These are phyloP conservation scores for Eupithecia insigniata DNA, from an alignment of 2,888 invertebrate species.

Conservation along the genomic window DNA sequence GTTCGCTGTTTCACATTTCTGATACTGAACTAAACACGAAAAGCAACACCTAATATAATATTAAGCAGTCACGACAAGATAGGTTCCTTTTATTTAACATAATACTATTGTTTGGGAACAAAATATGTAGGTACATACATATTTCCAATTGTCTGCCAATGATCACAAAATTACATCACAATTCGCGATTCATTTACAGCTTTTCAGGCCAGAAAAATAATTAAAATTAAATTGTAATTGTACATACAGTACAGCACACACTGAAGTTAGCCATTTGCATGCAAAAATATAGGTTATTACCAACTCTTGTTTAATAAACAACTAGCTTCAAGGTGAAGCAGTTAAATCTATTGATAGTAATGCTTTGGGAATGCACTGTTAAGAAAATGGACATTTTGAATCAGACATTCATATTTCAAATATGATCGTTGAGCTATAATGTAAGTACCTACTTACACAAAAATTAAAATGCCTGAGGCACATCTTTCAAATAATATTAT, in stretches of 20 bases:
- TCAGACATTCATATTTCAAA: constrained; percentile 37
- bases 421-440: constrained; percentile 37
- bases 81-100: constrained; percentile 19
- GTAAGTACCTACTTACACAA: constrained; percentile 3
- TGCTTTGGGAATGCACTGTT: constrained; percentile 48
- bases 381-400: constrained; percentile 34
- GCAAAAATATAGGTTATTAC: not conserved
- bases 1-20: constrained; percentile 63
- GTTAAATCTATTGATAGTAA: constrained; percentile 11
- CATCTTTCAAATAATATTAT: constrained; percentile 41
- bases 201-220: not conserved
- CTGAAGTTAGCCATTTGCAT: not conserved
- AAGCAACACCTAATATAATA: constrained; percentile 52
- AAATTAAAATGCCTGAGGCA: constrained; percentile 39
- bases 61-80: constrained; percentile 20
- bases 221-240: not conserved
- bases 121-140: too few relatives aligned
- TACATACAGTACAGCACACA: constrained; percentile 1
- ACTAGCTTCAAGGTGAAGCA: constrained; percentile 2
- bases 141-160: not conserved
- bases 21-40: constrained; percentile 60
- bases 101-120: not conserved
- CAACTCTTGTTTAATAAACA: not conserved
- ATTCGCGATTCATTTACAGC: not conserved
- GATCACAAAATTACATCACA: not conserved